Base-by-base conservation (phyloP, 2,888 invertebrate genomes). In the Tachina fera region DNA sequence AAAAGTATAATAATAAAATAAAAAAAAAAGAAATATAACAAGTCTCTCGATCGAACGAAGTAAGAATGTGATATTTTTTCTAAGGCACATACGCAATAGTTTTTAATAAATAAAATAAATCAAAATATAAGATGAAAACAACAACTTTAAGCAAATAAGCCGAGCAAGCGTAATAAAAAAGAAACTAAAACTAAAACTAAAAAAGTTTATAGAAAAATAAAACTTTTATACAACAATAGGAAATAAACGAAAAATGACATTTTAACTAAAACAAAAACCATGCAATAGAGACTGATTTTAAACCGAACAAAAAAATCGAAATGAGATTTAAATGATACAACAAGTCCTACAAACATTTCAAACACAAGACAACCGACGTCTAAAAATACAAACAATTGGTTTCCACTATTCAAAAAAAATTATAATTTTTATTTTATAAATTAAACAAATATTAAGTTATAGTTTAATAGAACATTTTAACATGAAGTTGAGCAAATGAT, bases 51-150 rank as follows among this genome's bases (percentile, higher is more conserved):
- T 91, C 92, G 92, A 92, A 92, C 92, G 92, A 92, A 92, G 91
- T 91, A 92, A 92, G 92, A 91, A 92, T 92, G 92, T 92, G 92
- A 92, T 92, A 92, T 92, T 92, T 92, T 86, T 92, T 92, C 91
- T 92, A 92, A 87, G 86, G 84, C 89, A 89, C 87, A 87, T 85
- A 89, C 74, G 75, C 88, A 89, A 88, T 84, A 88, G 88, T 86
- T 87, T 88, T 87, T 70, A 87, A 81, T 83, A 84, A 83, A 84
- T 71, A 75, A 81, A 87, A 84, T 58, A 47, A 71, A 60, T 71
- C 60, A 87, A 82, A 82, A 71, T 47, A 68, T 79, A 49, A 80
- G 72, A 83, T 19, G 84, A 71, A 72, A 75, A 61, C 68, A 43
- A 80, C 51, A 75, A 72, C 45, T 43, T 79, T 71, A 82, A 63